Conservation (phyloP, 2,113 vertebrate species). For the Cyrtonyx montezumae region DNA sequence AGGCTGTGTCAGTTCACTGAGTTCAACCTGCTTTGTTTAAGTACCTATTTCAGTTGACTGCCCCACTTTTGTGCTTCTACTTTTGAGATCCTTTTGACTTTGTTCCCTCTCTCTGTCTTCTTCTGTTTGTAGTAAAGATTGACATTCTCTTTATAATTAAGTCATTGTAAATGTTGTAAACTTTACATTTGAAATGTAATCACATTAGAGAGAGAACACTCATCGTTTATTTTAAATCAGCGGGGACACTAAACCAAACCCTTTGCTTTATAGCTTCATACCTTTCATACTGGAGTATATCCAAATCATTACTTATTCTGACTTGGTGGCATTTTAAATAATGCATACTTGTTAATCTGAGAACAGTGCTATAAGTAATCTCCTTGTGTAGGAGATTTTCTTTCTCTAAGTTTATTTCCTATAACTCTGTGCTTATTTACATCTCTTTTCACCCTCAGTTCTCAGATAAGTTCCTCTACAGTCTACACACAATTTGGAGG, state of each 20-base stretch:
- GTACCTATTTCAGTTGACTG: neutral
- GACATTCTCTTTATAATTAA: neutral
- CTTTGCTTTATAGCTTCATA: neutral
- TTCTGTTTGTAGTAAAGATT: neutral
- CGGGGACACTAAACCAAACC: neutral
- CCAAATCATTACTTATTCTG: neutral
- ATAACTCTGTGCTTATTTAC: neutral
- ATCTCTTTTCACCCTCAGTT: neutral
- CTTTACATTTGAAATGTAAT: neutral
- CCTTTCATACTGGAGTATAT: neutral
- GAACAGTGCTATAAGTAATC: neutral
- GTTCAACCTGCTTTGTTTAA: neutral
- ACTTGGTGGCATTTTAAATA: conserved; percentile 17
- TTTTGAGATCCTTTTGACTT: neutral
- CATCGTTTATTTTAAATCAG: neutral
- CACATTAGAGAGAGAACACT: neutral
- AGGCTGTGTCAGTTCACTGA: neutral
- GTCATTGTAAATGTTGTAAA: neutral
- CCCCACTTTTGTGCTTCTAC: neutral
- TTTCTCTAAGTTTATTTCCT: neutral
- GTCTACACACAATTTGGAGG: neutral
- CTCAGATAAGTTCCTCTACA: neutral
- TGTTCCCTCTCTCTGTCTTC: neutral
- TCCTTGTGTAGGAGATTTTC: neutral
- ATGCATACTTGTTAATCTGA: neutral